Conservation (phyloP, 2,113 vertebrate species). For the Cyrtonyx montezumae region DNA sequence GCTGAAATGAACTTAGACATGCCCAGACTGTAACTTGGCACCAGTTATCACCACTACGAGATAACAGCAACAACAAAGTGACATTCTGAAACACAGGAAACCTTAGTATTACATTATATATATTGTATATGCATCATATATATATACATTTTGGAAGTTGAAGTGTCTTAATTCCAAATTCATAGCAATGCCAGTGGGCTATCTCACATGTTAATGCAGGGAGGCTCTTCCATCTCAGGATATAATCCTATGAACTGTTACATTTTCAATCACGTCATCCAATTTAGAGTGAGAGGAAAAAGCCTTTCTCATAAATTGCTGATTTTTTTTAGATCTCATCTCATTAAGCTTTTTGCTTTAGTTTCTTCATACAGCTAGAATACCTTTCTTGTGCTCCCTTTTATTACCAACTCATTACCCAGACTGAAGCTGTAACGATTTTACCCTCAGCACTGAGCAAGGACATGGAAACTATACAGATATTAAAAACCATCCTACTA, state of each 20-base stretch:
- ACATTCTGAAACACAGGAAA: conserved; percentile 19
- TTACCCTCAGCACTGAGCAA: neutral
- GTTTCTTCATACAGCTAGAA: neutral
- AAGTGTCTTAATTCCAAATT: neutral
- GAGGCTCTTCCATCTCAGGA: neutral
- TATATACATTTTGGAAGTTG: neutral
- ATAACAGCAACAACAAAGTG: neutral
- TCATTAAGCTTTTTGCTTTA: neutral
- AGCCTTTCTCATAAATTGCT: neutral
- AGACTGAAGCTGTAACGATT: neutral
- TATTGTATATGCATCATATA: too few relatives aligned
- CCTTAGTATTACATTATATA: neutral
- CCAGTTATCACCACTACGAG: neutral
- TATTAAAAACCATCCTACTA: neutral
- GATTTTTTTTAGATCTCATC: neutral
- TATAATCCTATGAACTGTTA: neutral
- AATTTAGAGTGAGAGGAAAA: neutral
- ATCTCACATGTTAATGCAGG: neutral
- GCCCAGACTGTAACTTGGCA: conserved; percentile 45
- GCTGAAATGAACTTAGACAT: conserved; percentile 24
- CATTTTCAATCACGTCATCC: neutral
- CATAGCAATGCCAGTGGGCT: neutral
- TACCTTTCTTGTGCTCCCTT: neutral
- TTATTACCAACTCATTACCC: neutral
- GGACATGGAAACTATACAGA: neutral